Percentiles rank a stretch among this genome's conserved stretches.
These are phyloP conservation scores for Drosophila subpulchrella DNA, from an alignment of 1,140 invertebrate genomes.

Conservation along the genomic window DNA sequence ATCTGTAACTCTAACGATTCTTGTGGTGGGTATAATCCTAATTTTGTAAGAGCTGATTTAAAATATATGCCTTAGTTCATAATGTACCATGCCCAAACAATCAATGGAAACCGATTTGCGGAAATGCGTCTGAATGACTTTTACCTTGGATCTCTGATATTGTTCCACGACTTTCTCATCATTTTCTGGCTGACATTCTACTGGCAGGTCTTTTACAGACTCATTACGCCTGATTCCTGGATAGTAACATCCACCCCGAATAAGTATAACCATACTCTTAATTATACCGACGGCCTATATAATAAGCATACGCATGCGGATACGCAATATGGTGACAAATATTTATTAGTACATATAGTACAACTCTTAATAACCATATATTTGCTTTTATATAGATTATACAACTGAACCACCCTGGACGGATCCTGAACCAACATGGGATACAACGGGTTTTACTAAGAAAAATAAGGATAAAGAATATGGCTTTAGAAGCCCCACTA, in stretches of 20 bases:
- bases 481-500: no score
- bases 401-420: background rate
- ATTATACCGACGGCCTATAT: no score
- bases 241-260: background rate
- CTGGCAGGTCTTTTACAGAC: slow-evolving; percentile 31
- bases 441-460: no score
- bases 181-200: slow-evolving; percentile 71
- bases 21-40: slow-evolving; percentile 32
- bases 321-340: background rate
- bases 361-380: background rate
- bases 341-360: no score
- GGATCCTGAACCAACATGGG: background rate
- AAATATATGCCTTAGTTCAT: slow-evolving; percentile 45
- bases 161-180: slow-evolving; percentile 71
- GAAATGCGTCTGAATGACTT: slow-evolving; percentile 67
- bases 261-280: no score
- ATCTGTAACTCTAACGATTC: slow-evolving; percentile 24
- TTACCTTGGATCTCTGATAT: slow-evolving; percentile 54
- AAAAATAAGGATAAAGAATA: no score
- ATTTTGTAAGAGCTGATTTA: background rate
- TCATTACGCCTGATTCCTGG: slow-evolving; percentile 20
- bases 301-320: no score
- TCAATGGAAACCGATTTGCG: slow-evolving; percentile 58
- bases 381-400: background rate
- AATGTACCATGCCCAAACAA: slow-evolving; percentile 69